A percentile compares a stretch with the other conserved stretches of the same genome.
Evolutionary conservation across 2,113 vertebrate genomes (phyloP).

Genomic region (Mormyrus lacerda): DNA sequence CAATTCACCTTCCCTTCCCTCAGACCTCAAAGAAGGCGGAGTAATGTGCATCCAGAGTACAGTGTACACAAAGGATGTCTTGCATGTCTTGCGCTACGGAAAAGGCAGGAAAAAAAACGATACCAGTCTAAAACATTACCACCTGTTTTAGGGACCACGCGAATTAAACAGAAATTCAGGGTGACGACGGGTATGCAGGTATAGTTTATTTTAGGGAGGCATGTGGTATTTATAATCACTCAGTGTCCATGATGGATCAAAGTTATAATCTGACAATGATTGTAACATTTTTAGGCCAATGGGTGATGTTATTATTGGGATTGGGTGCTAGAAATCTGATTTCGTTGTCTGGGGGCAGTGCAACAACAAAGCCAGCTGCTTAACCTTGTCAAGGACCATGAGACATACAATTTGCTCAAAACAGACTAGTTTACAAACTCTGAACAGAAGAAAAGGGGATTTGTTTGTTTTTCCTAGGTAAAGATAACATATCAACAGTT

Average conservation of each 20-base stretch:
- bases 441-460: not conserved
- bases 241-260: not conserved
- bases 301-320: not conserved
- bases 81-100: not conserved
- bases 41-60: not conserved
- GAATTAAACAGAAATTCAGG: not conserved
- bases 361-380: not conserved
- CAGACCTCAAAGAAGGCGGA: not conserved
- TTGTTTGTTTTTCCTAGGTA: not conserved
- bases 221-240: not conserved
- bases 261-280: not conserved
- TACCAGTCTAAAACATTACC: not conserved
- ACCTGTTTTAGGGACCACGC: not conserved
- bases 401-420: not conserved
- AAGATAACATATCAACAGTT: not conserved
- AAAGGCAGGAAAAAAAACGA: not conserved
- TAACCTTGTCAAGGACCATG: not conserved
- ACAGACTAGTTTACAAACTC: not conserved
- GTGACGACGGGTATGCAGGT: not conserved
- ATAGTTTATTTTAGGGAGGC: not conserved
- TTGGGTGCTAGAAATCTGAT: conserved; percentile 3
- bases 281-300: not conserved
- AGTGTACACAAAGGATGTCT: not conserved
- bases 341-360: not conserved
- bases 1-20: not conserved